Conservation (phyloP, 2,113 vertebrate genomes). For the Grantiella picta region DNA sequence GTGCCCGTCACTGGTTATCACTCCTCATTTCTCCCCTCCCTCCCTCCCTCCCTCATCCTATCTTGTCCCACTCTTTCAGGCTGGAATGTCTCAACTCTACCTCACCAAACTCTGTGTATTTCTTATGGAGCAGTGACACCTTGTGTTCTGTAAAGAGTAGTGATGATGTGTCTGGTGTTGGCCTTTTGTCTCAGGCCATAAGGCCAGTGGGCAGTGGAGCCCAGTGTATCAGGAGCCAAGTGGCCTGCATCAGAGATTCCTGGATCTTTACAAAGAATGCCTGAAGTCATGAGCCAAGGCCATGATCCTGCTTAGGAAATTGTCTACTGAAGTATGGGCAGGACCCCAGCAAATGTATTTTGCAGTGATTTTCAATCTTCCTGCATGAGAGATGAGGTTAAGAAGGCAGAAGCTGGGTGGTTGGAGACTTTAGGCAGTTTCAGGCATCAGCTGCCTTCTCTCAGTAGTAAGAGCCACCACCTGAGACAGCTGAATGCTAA, state of each 20-base stretch:
- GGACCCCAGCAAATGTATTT: neutral
- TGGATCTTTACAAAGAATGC: neutral
- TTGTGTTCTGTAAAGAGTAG: neutral
- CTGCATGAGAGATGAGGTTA: neutral
- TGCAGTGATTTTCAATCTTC: neutral
- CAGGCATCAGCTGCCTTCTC: neutral
- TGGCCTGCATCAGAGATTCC: neutral
- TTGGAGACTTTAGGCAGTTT: neutral
- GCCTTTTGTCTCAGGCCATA: neutral
- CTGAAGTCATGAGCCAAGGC: neutral
- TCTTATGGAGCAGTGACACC: neutral
- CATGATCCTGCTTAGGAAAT: neutral
- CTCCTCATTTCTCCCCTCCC: neutral
- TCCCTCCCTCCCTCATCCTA: neutral
- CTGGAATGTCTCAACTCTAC: neutral
- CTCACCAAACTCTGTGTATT: neutral
- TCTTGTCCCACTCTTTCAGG: neutral
- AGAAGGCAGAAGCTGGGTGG: neutral
- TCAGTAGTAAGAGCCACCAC: neutral
- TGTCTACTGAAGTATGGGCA: neutral
- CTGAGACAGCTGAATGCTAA: neutral
- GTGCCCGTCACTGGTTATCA: neutral
- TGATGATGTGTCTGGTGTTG: neutral
- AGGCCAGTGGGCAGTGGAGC: neutral
- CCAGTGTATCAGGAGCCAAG: neutral